phyloP scores from a whole-genome alignment of 2,113 vertebrate species.

The Mesocricetus auratus region DNA sequence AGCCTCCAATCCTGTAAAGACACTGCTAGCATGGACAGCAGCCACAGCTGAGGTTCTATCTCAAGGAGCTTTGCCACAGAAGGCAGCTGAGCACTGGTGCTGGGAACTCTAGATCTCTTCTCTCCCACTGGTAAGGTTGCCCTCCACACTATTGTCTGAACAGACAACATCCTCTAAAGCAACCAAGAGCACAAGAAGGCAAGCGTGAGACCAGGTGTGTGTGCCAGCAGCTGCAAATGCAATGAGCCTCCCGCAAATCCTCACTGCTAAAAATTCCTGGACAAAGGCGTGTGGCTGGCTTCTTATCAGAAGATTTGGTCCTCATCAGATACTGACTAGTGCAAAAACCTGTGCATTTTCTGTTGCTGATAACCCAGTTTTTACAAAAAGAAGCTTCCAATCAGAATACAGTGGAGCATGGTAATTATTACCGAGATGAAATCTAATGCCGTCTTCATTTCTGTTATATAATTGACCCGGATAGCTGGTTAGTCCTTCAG shows the following conservation, averaged over 20 bases:
- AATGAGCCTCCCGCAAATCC: neutral
- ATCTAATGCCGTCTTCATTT: slow-evolving; percentile 59
- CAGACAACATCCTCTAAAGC: accelerated
- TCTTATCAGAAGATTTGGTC: neutral
- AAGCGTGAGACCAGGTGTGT: neutral
- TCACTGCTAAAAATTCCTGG: neutral
- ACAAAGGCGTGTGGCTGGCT: neutral
- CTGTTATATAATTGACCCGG: slow-evolving; percentile 64
- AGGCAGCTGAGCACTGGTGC: neutral
- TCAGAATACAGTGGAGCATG: slow-evolving; percentile 41
- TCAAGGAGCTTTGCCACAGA: neutral
- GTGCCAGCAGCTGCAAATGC: too few species aligned
- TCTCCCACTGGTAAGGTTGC: neutral
- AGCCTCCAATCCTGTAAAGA: neutral
- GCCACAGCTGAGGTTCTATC: neutral
- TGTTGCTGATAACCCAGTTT: slow-evolving; percentile 14
- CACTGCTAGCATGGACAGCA: neutral
- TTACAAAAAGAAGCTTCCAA: slow-evolving; percentile 35
- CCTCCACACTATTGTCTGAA: neutral
- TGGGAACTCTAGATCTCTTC: neutral
- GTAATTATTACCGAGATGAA: slow-evolving; percentile 73
- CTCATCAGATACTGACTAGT: neutral
- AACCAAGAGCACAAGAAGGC: neutral
- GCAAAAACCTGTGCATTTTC: slow-evolving; percentile 10
- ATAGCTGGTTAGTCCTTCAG: slow-evolving; percentile 66